phyloP scores from a whole-genome alignment of 2,888 invertebrate genomes.

The Acleris cristana region DNA sequence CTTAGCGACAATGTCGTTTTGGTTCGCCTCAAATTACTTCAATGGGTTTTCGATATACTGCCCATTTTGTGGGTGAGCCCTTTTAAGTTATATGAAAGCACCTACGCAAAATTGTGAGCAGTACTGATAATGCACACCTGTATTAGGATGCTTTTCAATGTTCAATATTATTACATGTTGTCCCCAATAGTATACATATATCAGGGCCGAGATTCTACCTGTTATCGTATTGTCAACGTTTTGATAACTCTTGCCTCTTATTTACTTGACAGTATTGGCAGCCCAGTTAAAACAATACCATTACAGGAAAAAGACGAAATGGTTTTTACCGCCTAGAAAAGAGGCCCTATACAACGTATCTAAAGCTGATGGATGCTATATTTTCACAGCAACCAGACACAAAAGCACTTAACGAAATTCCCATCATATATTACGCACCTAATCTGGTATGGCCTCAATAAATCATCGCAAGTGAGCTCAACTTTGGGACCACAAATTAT shows the following conservation, averaged over 20 bases:
- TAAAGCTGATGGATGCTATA: background rate
- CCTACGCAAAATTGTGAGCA: slow-evolving; percentile 59
- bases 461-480: slow-evolving; percentile 58
- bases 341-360: background rate
- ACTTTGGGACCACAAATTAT: slow-evolving; percentile 66
- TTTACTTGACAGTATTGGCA: too few species aligned
- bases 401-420: slow-evolving; percentile 41
- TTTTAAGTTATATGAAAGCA: slow-evolving; percentile 61
- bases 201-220: too few species aligned
- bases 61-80: slow-evolving; percentile 61
- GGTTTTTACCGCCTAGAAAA: too few species aligned
- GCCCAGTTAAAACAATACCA: too few species aligned
- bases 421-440: slow-evolving; percentile 49
- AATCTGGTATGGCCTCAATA: slow-evolving; percentile 41
- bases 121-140: slow-evolving; percentile 53
- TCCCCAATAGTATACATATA: background rate
- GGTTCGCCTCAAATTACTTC: slow-evolving; percentile 76
- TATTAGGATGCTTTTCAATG: slow-evolving; percentile 42
- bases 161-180: slow-evolving; percentile 3
- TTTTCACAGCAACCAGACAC: slow-evolving; percentile 15
- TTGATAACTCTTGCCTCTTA: too few species aligned
- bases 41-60: slow-evolving; percentile 77
- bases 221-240: too few species aligned
- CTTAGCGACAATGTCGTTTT: slow-evolving; percentile 73
- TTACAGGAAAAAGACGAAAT: too few species aligned